These are phyloP conservation scores for Trachelus iudaicus DNA, from an alignment of 2,888 invertebrate genomes.

Conservation along the genomic window DNA sequence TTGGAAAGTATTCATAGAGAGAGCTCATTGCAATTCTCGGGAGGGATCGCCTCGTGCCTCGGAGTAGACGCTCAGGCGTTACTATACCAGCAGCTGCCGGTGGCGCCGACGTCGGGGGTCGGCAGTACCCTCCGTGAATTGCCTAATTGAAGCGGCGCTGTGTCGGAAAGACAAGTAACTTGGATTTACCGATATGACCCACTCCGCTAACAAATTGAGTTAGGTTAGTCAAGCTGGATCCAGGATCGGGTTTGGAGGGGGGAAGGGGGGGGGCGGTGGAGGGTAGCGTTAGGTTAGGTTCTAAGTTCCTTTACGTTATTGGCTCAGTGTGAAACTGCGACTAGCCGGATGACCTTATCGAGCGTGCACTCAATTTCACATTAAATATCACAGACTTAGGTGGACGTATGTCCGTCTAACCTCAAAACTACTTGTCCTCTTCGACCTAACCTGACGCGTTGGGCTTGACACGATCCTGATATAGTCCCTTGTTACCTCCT, in stretches of 20 bases:
- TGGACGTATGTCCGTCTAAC: neutral
- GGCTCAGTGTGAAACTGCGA: constrained; percentile 2
- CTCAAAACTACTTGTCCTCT: neutral
- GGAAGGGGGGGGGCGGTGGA: neutral
- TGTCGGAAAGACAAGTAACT: constrained; percentile 47
- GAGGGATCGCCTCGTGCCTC: neutral
- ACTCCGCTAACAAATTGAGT: constrained; percentile 50
- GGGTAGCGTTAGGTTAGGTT: neutral
- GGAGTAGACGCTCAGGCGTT: neutral
- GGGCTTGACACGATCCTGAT: neutral
- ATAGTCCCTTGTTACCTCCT: neutral
- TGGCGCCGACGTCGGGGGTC: neutral
- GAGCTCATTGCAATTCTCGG: neutral
- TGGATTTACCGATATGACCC: constrained; percentile 55
- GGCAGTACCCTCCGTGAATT: neutral
- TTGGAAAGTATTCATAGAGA: constrained; percentile 1
- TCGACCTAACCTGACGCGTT: neutral
- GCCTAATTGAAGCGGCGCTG: constrained; percentile 36
- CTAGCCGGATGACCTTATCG: neutral
- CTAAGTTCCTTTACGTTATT: constrained; percentile 9
- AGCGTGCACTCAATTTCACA: constrained; percentile 4
- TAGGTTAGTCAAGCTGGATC: constrained; percentile 55
- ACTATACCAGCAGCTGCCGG: neutral
- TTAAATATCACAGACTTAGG: neutral
- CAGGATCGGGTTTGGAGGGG: constrained; percentile 17